Base-by-base conservation (phyloP, 2,888 invertebrate species). In the Sesia bembeciformis region DNA sequence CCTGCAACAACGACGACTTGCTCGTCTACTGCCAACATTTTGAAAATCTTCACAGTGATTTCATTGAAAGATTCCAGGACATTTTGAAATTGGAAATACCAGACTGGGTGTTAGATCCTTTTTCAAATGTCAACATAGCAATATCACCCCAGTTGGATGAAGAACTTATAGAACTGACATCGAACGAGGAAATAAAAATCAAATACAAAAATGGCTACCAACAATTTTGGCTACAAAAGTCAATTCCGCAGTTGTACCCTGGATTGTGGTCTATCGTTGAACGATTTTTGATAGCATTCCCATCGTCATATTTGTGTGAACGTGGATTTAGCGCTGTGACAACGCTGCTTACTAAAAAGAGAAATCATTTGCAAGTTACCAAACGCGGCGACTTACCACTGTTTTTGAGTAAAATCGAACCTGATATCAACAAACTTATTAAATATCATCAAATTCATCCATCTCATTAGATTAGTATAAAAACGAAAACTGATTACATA, bases 81-180 rank as follows among this genome's bases (percentile, higher is more conserved):
- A 63, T 57, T 46, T 54, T 58, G 54, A 61, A 57, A 23, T 58
- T 60, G 57, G 60, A 60, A 56, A 62, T 67, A 61, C 61, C 58
- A 62, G 61, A 62, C 56, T 61, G 58, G 62, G 60, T 62, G 57
- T 64, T 61, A 50, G 60, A 64, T 61, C 60, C 58, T 6, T 63
- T 63, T 63, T 64, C 58, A 64, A 64, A n/a, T n/a, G n/a, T n/a
- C n/a, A n/a, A n/a, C n/a, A 66, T 58, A 62, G 63, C 58, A 63
- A 57, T 60, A 40, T 63, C 58, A 64, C 50, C 55, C 23, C 57
- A 60, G 56, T 53, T 62, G 55, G 58, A 62, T 62, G 58, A 63
- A 61, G 56, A 63, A 59, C 59, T 60, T n/a, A n/a, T n/a, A n/a
- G n/a, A n/a, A n/a, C n/a, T n/a, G n/a, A n/a, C n/a, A n/a, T n/a